Evolutionary conservation across 2,113 vertebrate genomes (phyloP).

Genomic region (Rhynchopsitta pachyrhyncha): DNA sequence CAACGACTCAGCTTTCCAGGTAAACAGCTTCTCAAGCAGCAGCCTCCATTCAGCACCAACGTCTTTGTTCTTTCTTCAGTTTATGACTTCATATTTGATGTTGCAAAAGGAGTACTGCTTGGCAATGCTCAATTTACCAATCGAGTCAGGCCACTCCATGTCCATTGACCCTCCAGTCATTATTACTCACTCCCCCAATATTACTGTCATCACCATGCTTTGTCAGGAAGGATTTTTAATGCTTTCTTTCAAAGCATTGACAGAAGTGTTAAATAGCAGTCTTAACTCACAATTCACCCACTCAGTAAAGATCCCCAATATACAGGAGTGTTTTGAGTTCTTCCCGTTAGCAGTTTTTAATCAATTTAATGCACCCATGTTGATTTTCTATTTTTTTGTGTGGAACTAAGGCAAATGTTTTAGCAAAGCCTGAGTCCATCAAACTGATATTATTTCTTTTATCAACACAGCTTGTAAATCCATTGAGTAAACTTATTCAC

Average conservation of each 20-base stretch:
- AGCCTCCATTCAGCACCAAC: neutral
- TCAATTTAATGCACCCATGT: neutral
- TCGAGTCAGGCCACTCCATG: neutral
- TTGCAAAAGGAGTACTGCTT: neutral
- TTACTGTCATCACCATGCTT: neutral
- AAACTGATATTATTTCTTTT: neutral
- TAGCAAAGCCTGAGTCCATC: neutral
- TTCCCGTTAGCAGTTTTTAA: conserved; percentile 25
- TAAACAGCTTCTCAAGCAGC: neutral
- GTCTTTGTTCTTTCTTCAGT: neutral
- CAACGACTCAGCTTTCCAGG: neutral
- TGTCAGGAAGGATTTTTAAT: neutral
- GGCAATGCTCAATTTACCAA: neutral
- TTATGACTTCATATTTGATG: neutral
- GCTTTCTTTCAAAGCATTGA: neutral
- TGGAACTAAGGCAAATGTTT: neutral
- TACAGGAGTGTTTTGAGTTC: conserved; percentile 26
- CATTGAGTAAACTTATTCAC: neutral
- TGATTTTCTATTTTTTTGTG: neutral
- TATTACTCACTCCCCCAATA: neutral
- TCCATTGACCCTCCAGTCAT: neutral
- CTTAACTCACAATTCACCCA: neutral
- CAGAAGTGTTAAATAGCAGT: neutral
- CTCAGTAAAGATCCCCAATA: neutral
- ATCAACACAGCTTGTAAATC: neutral